Percentiles rank a stretch among this genome's conserved stretches.
Conservation (phyloP, 2,888 invertebrate species). For the Eupithecia subumbrata region DNA sequence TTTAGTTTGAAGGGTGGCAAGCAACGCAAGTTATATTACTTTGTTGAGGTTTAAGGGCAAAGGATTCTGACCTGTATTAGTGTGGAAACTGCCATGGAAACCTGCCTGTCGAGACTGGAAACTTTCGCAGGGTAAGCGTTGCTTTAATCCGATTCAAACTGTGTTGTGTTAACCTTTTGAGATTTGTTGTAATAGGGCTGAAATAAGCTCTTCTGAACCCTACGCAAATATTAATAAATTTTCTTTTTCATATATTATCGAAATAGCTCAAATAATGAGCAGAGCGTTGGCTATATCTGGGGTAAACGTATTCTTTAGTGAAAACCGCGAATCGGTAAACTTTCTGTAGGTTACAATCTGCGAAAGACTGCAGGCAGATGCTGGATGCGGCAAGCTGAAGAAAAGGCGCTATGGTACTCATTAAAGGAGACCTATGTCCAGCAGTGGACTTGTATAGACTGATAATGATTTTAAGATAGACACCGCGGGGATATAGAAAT, state of each 20-base stretch:
- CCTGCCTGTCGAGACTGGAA: not conserved
- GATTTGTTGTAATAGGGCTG: not conserved
- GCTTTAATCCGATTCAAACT: not conserved
- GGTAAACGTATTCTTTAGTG: too few relatives aligned
- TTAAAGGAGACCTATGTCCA: too few relatives aligned
- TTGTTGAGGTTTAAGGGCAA: constrained; percentile 20
- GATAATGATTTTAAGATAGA: not conserved
- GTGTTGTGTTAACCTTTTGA: constrained; percentile 5
- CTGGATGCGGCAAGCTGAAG: too few relatives aligned
- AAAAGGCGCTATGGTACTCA: too few relatives aligned
- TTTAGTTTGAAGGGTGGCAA: constrained; percentile 43
- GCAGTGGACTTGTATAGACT: too few relatives aligned
- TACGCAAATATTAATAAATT: not conserved
- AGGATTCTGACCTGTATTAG: constrained; percentile 6
- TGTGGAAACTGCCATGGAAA: constrained; percentile 7
- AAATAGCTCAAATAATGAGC: not conserved
- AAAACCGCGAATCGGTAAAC: too few relatives aligned
- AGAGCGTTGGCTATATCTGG: too few relatives aligned
- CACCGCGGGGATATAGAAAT: not conserved
- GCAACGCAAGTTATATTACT: constrained; percentile 36
- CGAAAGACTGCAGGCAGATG: too few relatives aligned
- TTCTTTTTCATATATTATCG: not conserved
- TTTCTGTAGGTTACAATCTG: too few relatives aligned
- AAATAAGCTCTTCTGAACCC: not conserved
- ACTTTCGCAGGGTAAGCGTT: not conserved